Percentiles rank a stretch among this genome's conserved stretches.
Evolutionary conservation across 2,888 invertebrate species (phyloP).

Genomic region (Polydrusus cervinus): DNA sequence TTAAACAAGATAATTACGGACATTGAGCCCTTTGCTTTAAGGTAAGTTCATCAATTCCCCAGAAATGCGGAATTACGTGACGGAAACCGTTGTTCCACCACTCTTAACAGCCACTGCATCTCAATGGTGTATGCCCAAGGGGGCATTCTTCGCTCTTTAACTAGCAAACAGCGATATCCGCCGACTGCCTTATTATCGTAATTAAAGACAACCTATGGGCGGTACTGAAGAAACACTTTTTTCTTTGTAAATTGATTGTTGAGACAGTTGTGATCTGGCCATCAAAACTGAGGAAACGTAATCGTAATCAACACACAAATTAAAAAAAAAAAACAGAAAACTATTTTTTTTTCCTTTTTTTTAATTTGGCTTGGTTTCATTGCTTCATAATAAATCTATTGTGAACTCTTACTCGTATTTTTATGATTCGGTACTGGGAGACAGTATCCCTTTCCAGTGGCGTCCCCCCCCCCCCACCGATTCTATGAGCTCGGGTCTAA

Average conservation of each 20-base stretch:
- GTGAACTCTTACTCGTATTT: too few species aligned
- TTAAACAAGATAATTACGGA: neutral
- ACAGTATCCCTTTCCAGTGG: too few species aligned
- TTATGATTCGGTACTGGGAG: too few species aligned
- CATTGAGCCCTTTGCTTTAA: neutral
- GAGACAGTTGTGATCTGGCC: too few species aligned
- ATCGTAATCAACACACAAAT: too few species aligned
- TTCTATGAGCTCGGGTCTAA: too few species aligned
- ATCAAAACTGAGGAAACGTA: too few species aligned
- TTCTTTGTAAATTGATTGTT: neutral
- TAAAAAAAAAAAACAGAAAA: too few species aligned
- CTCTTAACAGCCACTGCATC: slow-evolving; percentile 1
- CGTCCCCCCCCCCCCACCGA: too few species aligned
- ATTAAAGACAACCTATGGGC: slow-evolving; percentile 8
- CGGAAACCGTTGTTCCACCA: slow-evolving; percentile 14
- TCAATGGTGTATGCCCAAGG: neutral
- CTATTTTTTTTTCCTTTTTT: too few species aligned
- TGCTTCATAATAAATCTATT: too few species aligned
- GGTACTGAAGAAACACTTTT: neutral
- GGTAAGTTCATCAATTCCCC: slow-evolving; percentile 12
- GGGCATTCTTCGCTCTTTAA: slow-evolving; percentile 8
- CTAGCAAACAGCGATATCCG: neutral
- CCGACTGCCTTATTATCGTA: slow-evolving; percentile 3
- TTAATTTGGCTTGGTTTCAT: too few species aligned
- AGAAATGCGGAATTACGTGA: slow-evolving; percentile 23